Percentiles rank a stretch among this genome's conserved stretches.
These are phyloP conservation scores for Lanistes nyassanus DNA, from an alignment of 1,140 invertebrate species.

Conservation along the genomic window DNA sequence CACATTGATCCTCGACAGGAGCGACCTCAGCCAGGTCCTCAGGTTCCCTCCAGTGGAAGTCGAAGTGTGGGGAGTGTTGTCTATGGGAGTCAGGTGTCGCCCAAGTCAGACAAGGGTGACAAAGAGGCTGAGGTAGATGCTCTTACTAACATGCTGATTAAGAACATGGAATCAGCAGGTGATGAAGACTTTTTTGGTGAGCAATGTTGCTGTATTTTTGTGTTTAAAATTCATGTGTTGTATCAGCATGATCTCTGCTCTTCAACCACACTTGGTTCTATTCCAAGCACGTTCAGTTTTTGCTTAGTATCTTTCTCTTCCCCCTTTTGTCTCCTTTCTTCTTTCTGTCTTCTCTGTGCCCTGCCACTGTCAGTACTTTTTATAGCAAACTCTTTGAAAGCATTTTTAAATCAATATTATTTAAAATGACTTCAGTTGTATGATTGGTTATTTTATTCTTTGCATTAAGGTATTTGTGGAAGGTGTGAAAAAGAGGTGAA, in stretches of 20 bases:
- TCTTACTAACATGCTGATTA: conserved; percentile 85
- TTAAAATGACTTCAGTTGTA: background rate
- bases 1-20: conserved; percentile 18
- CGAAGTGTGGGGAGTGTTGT: background rate
- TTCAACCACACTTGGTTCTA: too few relatives aligned
- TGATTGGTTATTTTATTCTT: background rate
- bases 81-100: background rate
- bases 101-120: conserved; percentile 16
- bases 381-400: background rate
- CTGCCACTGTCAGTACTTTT: background rate
- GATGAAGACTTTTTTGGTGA: conserved; percentile 82
- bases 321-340: background rate
- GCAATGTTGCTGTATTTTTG: conserved; percentile 1
- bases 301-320: background rate
- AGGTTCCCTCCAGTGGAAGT: conserved; percentile 30
- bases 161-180: conserved; percentile 79
- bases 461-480: conserved; percentile 79
- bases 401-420: background rate
- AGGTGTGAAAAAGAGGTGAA: conserved; percentile 90
- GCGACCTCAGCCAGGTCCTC: conserved; percentile 29
- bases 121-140: conserved; percentile 86
- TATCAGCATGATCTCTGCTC: background rate
- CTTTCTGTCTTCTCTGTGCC: background rate
- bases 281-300: background rate
- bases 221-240: background rate